Percentiles rank a stretch among this genome's conserved stretches.
Evolutionary conservation across 53 echinoderm and acorn worm genomes (phyloP).

Genomic region (Holothuria leucospilota): DNA sequence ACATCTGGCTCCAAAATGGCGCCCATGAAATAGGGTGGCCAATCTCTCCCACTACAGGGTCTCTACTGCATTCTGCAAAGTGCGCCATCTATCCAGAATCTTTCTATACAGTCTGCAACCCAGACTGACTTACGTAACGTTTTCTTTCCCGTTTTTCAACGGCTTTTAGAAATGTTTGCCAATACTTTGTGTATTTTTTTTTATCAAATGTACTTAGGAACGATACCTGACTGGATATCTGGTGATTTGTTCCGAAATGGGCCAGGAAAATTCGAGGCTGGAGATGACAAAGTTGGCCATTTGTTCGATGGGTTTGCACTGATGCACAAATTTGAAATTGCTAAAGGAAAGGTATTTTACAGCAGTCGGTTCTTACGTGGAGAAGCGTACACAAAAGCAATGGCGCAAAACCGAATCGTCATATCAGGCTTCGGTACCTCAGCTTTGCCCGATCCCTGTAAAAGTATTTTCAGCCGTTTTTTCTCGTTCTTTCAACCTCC

Average conservation of each 20-base stretch:
- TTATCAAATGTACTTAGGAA: constrained; percentile 37
- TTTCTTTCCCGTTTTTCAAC: too few relatives aligned
- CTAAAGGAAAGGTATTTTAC: constrained; percentile 65
- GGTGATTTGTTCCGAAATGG: constrained; percentile 75
- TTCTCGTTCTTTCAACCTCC: constrained; percentile 62
- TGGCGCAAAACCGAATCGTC: constrained; percentile 74
- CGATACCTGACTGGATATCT: constrained; percentile 69
- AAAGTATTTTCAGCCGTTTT: constrained; percentile 76
- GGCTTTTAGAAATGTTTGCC: too few relatives aligned
- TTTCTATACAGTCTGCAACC: too few relatives aligned
- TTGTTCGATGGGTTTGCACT: constrained; percentile 76
- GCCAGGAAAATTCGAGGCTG: constrained; percentile 72
- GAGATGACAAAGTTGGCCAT: constrained; percentile 50
- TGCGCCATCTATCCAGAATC: too few relatives aligned
- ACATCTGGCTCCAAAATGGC: too few relatives aligned
- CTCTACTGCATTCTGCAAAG: too few relatives aligned
- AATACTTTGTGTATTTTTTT: too few relatives aligned
- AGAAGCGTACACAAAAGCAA: constrained; percentile 70
- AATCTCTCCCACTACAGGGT: too few relatives aligned
- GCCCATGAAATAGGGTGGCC: too few relatives aligned
- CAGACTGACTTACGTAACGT: too few relatives aligned
- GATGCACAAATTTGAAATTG: constrained; percentile 72
- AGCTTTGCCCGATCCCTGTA: constrained; percentile 87
- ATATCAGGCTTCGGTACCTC: constrained; percentile 73
- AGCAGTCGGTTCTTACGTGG: constrained; percentile 71